phyloP scores from a whole-genome alignment of 2,888 invertebrate genomes.

The Cantharis rustica region DNA sequence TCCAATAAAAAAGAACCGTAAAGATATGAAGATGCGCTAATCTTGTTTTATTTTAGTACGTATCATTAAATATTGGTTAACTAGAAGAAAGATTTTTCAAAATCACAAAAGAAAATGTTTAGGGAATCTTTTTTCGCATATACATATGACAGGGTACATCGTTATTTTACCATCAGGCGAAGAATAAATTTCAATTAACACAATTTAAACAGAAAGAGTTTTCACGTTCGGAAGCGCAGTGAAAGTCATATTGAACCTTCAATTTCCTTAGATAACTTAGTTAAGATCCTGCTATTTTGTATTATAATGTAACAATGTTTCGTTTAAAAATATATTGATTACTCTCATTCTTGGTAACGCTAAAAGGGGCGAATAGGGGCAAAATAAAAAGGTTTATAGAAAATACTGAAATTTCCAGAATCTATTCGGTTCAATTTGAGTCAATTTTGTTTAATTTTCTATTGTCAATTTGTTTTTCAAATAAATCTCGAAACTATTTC shows the following conservation, averaged over 20 bases:
- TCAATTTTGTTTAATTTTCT: background rate
- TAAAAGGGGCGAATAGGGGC: background rate
- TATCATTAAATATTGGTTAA: background rate
- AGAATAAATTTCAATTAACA: background rate
- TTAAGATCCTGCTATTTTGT: background rate
- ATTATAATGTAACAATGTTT: background rate
- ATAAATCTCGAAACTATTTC: background rate
- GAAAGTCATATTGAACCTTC: background rate
- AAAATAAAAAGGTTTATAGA: background rate
- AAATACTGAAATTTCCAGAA: background rate
- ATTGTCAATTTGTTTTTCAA: background rate
- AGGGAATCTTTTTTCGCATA: background rate
- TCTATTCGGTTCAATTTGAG: background rate
- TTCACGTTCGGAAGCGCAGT: background rate
- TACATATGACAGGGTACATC: background rate
- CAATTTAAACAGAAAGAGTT: background rate
- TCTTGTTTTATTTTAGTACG: background rate
- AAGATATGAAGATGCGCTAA: background rate
- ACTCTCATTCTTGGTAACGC: background rate
- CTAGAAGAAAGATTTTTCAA: background rate
- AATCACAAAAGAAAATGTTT: background rate
- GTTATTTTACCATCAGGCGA: background rate
- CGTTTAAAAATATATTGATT: background rate
- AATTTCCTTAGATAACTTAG: background rate
- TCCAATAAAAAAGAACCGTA: background rate